phyloP scores from a whole-genome alignment of 2,888 invertebrate genomes.

The Argyresthia albistria region DNA sequence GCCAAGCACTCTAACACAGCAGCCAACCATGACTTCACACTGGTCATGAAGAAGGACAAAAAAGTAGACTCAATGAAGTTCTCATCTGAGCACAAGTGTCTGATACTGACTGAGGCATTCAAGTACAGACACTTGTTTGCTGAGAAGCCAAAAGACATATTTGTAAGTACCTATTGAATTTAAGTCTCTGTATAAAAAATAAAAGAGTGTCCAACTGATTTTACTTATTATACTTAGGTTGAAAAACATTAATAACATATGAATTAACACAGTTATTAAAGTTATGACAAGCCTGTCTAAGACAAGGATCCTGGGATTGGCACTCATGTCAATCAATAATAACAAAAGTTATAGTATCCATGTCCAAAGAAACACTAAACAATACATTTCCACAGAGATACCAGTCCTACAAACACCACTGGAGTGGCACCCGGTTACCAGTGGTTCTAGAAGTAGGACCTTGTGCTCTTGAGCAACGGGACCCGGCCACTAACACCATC shows the following conservation, averaged over 20 bases:
- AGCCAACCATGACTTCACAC: constrained; percentile 79
- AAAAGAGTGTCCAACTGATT: not conserved
- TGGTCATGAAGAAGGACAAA: constrained; percentile 90
- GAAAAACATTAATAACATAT: not conserved
- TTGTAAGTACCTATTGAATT: constrained; percentile 66
- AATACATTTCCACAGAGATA: constrained; percentile 73
- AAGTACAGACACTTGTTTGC: constrained; percentile 84
- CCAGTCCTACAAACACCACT: constrained; percentile 95
- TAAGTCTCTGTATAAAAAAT: no score
- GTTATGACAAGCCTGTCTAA: not conserved
- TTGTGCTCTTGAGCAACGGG: constrained; percentile 92
- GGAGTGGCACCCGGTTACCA: constrained; percentile 93
- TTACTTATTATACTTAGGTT: not conserved
- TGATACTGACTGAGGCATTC: constrained; percentile 93
- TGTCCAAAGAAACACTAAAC: not conserved
- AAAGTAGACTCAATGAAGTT: constrained; percentile 96
- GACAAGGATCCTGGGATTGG: no score
- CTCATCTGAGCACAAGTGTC: constrained; percentile 94
- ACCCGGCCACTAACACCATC: constrained; percentile 86
- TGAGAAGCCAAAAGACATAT: constrained; percentile 84
- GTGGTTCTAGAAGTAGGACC: constrained; percentile 93
- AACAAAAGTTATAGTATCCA: constrained; percentile 11
- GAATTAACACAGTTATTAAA: not conserved
- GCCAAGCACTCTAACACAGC: constrained; percentile 68
- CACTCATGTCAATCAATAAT: not conserved